Evolutionary conservation across 2,797 vertebrate genomes (phyloP).

Genomic region (Columba guinea): DNA sequence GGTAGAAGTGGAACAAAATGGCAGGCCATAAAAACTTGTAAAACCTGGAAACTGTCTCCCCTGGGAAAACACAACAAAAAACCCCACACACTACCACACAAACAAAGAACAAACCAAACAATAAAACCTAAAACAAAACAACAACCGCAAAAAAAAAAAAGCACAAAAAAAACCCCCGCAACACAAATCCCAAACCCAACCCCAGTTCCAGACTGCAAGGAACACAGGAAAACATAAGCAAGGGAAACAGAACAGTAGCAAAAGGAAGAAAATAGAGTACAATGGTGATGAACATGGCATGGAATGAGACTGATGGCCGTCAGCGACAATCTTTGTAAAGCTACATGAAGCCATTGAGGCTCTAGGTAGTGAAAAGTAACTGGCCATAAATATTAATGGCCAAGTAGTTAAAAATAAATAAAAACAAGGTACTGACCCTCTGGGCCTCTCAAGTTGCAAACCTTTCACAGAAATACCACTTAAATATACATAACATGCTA

Average conservation of each 20-base stretch:
- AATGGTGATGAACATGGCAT: not conserved
- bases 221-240: not conserved
- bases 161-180: not conserved
- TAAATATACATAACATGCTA: not conserved
- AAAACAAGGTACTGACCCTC: not conserved
- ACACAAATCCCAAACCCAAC: not conserved
- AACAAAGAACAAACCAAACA: not conserved
- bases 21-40: not conserved
- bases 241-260: not conserved
- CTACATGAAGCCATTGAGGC: not conserved
- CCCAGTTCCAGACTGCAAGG: not conserved
- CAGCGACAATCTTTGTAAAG: not conserved
- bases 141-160: not conserved
- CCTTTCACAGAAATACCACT: not conserved
- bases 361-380: not conserved
- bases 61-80: not conserved
- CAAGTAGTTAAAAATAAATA: not conserved
- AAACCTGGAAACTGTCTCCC: not conserved
- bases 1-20: not conserved
- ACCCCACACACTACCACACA: too few relatives aligned
- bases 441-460: not conserved
- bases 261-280: not conserved
- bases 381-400: not conserved
- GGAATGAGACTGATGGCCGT: not conserved
- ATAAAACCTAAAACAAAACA: not conserved